Conservation (phyloP, 2,797 vertebrate genomes). For the Cossypha niveicapilla region DNA sequence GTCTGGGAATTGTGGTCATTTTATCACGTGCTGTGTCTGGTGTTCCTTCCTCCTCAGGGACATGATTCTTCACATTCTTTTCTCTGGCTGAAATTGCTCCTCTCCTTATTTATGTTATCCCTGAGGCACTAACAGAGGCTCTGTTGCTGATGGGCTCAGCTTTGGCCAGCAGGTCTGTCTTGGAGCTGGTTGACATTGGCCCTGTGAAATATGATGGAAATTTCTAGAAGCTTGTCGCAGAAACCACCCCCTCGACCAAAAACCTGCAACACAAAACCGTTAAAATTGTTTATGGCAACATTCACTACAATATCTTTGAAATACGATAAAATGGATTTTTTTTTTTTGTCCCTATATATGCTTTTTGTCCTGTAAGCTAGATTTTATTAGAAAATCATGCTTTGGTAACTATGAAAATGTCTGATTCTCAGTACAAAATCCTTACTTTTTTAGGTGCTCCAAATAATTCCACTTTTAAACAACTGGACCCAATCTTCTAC, state of each 20-base stretch:
- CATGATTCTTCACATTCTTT: background rate
- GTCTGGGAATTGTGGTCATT: accelerated
- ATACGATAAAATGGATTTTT: accelerated
- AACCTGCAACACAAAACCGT: background rate
- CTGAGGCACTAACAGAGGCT: background rate
- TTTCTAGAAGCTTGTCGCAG: background rate
- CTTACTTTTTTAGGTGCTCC: background rate
- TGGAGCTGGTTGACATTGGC: background rate
- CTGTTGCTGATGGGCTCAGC: background rate
- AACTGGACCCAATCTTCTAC: background rate
- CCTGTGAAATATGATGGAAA: background rate
- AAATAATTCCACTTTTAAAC: background rate
- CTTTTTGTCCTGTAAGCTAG: background rate
- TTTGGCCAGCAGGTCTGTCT: background rate
- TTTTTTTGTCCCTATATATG: background rate
- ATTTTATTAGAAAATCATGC: background rate
- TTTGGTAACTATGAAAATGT: background rate
- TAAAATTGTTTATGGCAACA: background rate
- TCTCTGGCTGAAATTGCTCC: background rate
- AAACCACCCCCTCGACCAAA: background rate
- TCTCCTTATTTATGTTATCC: background rate
- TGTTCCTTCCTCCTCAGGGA: background rate
- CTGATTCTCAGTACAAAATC: background rate
- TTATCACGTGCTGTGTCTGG: background rate
- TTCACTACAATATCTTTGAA: background rate